phyloP scores from a whole-genome alignment of 2,797 vertebrate genomes.

The Propithecus perrieri region DNA sequence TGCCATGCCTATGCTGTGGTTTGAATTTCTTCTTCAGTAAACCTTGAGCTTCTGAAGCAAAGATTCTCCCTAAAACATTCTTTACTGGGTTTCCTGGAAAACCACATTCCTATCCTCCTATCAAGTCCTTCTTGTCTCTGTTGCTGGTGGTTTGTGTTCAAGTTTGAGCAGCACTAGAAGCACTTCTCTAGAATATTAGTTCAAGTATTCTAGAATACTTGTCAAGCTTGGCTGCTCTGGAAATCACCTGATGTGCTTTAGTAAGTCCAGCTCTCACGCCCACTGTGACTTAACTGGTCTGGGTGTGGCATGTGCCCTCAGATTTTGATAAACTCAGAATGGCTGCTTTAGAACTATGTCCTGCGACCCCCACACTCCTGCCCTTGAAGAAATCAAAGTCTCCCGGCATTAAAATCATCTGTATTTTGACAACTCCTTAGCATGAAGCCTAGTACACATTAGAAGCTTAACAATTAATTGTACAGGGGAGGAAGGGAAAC shows the following conservation, averaged over 20 bases:
- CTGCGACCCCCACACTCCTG: not conserved
- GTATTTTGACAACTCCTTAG: not conserved
- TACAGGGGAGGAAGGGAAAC: not conserved
- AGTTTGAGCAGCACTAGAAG: not conserved
- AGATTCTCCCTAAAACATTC: not conserved
- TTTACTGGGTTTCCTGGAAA: not conserved
- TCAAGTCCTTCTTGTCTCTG: not conserved
- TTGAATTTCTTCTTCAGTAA: not conserved
- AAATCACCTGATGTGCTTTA: not conserved
- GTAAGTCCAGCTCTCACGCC: not conserved
- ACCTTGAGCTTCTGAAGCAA: not conserved
- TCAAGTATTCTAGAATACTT: not conserved
- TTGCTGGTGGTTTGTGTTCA: rapidly evolving
- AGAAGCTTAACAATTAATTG: not conserved
- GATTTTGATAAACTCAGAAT: not conserved
- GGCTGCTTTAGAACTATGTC: not conserved
- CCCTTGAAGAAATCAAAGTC: not conserved
- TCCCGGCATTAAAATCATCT: not conserved
- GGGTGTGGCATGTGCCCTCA: not conserved
- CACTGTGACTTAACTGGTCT: not conserved
- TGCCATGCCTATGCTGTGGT: not conserved
- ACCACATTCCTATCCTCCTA: not conserved
- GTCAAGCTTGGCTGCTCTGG: not conserved
- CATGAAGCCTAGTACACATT: not conserved
- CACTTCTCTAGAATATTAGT: not conserved